Percentiles rank a stretch among this genome's conserved stretches.
These are phyloP conservation scores for Neopelma chrysocephalum DNA, from an alignment of 2,797 vertebrate genomes.

Conservation along the genomic window DNA sequence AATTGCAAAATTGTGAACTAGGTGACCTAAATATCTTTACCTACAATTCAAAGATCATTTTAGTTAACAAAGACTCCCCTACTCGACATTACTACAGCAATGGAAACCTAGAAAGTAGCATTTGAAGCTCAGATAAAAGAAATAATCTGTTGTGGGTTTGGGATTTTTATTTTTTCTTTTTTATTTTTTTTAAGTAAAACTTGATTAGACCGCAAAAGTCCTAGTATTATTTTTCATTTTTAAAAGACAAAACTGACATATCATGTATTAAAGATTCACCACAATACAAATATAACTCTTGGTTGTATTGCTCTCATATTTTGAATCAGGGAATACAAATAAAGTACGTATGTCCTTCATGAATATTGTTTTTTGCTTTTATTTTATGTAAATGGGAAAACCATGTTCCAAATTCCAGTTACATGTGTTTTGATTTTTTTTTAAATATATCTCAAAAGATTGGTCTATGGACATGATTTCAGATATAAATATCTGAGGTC, in stretches of 20 bases:
- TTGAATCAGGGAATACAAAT: constrained; percentile 2
- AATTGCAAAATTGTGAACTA: neutral
- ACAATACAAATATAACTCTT: neutral
- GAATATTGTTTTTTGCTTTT: neutral
- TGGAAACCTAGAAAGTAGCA: neutral
- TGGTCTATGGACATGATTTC: neutral
- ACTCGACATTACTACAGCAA: neutral
- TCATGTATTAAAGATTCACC: neutral
- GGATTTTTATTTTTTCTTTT: neutral
- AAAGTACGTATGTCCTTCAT: neutral
- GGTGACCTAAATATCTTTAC: neutral
- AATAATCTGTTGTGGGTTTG: neutral
- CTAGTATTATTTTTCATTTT: neutral
- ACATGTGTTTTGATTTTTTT: neutral
- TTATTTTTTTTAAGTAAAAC: neutral
- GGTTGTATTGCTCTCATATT: neutral
- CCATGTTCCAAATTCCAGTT: neutral
- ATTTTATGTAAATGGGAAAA: neutral
- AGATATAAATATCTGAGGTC: neutral
- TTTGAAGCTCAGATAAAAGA: neutral
- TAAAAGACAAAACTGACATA: neutral
- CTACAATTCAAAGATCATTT: neutral
- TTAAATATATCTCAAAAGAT: neutral
- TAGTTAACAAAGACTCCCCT: neutral
- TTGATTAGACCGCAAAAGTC: accelerated